Percentiles rank a stretch among this genome's conserved stretches.
Conservation (phyloP, 2,888 invertebrate species). For the Cephonodes hylas region DNA sequence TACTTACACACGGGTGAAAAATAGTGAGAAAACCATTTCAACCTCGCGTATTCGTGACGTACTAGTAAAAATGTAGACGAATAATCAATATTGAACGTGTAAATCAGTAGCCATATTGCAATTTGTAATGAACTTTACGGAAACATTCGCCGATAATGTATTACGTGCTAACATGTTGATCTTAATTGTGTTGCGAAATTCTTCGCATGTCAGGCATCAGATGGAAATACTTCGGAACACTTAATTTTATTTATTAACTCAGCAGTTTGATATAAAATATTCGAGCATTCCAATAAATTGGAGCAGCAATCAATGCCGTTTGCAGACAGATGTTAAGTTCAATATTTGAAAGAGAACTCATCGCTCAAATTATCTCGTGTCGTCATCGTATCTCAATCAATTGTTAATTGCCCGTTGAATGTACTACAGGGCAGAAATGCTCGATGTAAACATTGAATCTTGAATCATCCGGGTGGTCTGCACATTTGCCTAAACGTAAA, state of each 20-base stretch:
- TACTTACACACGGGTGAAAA: slow-evolving; percentile 7
- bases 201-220: neutral
- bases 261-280: too few species aligned
- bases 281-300: too few species aligned
- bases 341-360: neutral
- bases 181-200: neutral
- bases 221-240: neutral
- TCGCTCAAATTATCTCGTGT: slow-evolving; percentile 8
- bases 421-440: slow-evolving; percentile 36
- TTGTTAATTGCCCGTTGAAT: slow-evolving; percentile 33
- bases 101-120: neutral
- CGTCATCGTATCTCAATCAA: slow-evolving; percentile 20
- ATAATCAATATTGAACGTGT: neutral
- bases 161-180: neutral
- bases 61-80: slow-evolving; percentile 1
- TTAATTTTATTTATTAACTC: neutral
- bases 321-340: neutral
- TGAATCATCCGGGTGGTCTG: slow-evolving; percentile 50
- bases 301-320: neutral
- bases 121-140: neutral
- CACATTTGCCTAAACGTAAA: slow-evolving; percentile 46
- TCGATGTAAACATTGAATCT: slow-evolving; percentile 35
- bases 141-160: neutral
- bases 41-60: neutral
- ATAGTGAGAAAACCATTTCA: neutral